Base-by-base conservation (phyloP, 2,888 invertebrate species). In the Pollenia amentaria region DNA sequence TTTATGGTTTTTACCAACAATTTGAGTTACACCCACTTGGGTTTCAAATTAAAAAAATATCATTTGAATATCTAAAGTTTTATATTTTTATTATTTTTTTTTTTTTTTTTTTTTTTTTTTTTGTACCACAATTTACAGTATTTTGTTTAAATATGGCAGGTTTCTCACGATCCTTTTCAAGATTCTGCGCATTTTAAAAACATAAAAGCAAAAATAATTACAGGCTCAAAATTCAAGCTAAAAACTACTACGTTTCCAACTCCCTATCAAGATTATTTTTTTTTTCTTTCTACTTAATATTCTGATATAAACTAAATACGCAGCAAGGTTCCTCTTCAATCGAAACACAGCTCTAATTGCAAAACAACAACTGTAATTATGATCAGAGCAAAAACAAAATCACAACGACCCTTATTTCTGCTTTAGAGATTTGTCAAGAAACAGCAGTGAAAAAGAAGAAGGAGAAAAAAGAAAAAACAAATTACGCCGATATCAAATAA, bases 271-370 rank as follows among this genome's bases (percentile, higher is more conserved):
- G 80, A 81, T 85, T 77, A 67, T 70, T n/a, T 16, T 14, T 44
- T 12, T 51, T 29, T 51, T 29, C 12, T 44, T 42, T 12, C 38
- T 70, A n/a, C 14, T 44, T 16, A 16, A 29, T n/a, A 55, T 51
- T 21, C 8, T 53, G 12, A 51, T 42, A 48, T 65, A 72, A 78
- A 85, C 55, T 62, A 69, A 82, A 80, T 87, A 84, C 83, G 87
- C 87, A 84, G 83, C 80, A 84, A 84, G 76, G 53, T 73, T 84
- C 16, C 80, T 29, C 29, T 29, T 80, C 53, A 40, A 64, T 29
- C 53, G 42, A 60, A 73, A 60, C 72, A 72, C 82, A 85, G 85
- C 86, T 87, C 87, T 87, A 87, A 87, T 87, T 87, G 87, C 87
- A 87, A 77, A 87, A 80, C 84, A 77, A 62, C 73, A 79, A 48